Evolutionary conservation across 2,113 vertebrate species (phyloP), one percentile per base, ranked within the genome.

Genomic region (Peromyscus leucopus): DNA sequence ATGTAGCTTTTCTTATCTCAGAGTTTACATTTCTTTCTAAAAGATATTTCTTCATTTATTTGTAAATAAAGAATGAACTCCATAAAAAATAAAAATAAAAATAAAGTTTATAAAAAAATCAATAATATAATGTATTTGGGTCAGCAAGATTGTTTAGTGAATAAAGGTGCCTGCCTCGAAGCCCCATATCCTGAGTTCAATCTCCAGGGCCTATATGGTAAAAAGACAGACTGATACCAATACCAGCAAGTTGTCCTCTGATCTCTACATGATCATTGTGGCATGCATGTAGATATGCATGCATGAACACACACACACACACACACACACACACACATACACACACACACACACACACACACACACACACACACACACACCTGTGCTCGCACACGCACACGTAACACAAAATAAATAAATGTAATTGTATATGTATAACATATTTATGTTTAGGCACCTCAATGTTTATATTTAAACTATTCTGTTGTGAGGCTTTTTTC

Each of bases 41-140:
- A 92, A 31, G 33, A 96, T 84, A 61, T 31, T 97, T 46, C 90
- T 96, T 97, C 91, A 71, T 95, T 93, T 94, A 94, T 28, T 0
- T 99, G 98, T 98, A 98, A 99, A 98, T 99, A 98, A 99, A 99
- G 96, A 94, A 95, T 84, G 36, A 89, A 85, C 88, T 72, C 51
- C 51, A 51, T 51, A 51, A 51, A 51, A 72, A n/a, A 9, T 51
- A 51, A 51, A 51, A 72, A n/a, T 22, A 59, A 31, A 59, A 22
- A n/a, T 26, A 39, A 17, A 16, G 3, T 61, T 48, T 71, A 0
- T 39, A 65, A 96, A 94, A 76, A 39, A 21, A n/a, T 15, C 21
- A 26, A 15, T 57, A 63, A 21, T 48, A 28, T 80, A 86, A 82
- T 5, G 63, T 63, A 22, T 63, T 59, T 93, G 33, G 71, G 33